These are phyloP conservation scores for Lerista edwardsae DNA, from an alignment of 2,797 vertebrate genomes.

Conservation along the genomic window DNA sequence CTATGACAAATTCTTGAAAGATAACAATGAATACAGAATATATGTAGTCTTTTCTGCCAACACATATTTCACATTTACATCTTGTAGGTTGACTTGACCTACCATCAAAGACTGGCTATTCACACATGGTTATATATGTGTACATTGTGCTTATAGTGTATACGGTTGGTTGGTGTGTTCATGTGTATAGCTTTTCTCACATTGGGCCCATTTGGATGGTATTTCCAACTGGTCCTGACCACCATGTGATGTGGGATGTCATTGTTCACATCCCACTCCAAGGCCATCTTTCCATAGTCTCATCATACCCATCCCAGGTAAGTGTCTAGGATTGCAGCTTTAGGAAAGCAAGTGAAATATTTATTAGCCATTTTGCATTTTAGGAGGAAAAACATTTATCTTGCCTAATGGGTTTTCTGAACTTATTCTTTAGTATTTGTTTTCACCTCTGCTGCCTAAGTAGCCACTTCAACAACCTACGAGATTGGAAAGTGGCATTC, in stretches of 20 bases:
- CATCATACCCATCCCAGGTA: too few relatives aligned
- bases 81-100: too few relatives aligned
- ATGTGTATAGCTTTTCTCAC: background rate
- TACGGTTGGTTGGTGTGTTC: background rate
- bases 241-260: too few relatives aligned
- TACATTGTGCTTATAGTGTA: too few relatives aligned
- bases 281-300: too few relatives aligned
- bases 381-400: too few relatives aligned
- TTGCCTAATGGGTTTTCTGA: background rate
- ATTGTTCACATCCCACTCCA: too few relatives aligned
- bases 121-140: too few relatives aligned
- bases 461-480: background rate
- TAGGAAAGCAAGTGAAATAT: too few relatives aligned
- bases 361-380: too few relatives aligned
- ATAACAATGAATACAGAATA: background rate
- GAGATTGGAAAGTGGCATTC: background rate
- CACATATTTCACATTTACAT: background rate
- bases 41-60: background rate
- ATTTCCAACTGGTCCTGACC: too few relatives aligned
- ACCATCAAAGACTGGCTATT: background rate
- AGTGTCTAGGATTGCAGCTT: too few relatives aligned
- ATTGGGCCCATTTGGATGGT: background rate
- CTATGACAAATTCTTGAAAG: background rate
- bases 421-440: background rate
- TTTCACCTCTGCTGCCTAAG: background rate